Evolutionary conservation across 2,797 vertebrate species (phyloP), one percentile per base, ranked within the genome.

Genomic region (Pipistrellus kuhlii): DNA sequence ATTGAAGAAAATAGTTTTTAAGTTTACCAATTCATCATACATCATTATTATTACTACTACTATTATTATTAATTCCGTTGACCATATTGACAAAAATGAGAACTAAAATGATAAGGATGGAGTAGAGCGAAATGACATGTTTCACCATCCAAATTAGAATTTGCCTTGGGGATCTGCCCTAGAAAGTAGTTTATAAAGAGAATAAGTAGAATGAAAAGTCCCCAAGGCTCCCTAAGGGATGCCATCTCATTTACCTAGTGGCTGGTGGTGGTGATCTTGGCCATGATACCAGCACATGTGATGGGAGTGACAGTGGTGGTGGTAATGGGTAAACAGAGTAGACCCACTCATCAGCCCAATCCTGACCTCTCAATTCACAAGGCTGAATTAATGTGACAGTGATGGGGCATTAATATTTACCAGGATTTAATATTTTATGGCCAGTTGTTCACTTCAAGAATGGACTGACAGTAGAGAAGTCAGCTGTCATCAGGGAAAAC

Each of bases 401-500:
- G 84, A 82, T 41, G 18, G 76, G 53, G n/a, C 77, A 82, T 92
- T 92, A 78, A 96, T 95, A 96, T 96, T 87, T 92, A 95, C 85
- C 69, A 76, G 53, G 53, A 57, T 86, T 95, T 94, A 95, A 96
- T 96, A 97, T 93, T 95, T 88, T 73, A 95, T 95, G 83, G 71
- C 69, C 57, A 25, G 92, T 66, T 55, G 21, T n/a, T 95, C 87
- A 64, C 8, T 90, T 68, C 51, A 86, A 73, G 71, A 59, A 88
- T 41, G 44, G 35, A 90, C 14, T 90, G 51, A 72, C 96, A 95
- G 89, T 27, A 88, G 57, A 93, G 78, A 82, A 64, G 84, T 75
- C 44, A 69, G 66, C 88, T 85, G 46, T 85, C 81, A 55, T 68
- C 32, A 44, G 55, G 51, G 86, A 91, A 81, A 90, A 51, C 48